Conservation (phyloP, 1,140 invertebrate species). For the Euwallacea similis region DNA sequence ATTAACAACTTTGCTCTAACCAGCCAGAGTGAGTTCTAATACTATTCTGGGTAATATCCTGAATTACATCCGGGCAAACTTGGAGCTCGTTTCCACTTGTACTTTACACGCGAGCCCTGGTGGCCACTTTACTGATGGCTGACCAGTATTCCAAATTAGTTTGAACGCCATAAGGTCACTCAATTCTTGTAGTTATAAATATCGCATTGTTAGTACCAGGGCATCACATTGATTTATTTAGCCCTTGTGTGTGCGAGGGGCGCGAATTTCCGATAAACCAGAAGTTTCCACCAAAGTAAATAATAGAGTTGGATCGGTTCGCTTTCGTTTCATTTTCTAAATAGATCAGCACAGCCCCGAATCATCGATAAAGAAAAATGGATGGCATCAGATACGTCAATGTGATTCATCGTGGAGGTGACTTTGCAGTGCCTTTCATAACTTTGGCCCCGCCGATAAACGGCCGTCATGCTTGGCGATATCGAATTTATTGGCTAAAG, state of each 20-base stretch:
- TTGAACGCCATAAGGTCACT: not conserved
- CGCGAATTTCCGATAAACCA: not conserved
- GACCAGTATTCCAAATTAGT: not conserved
- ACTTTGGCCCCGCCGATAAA: constrained; percentile 18
- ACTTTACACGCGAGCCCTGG: not conserved
- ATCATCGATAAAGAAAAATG: constrained; percentile 28
- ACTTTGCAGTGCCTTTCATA: constrained; percentile 28
- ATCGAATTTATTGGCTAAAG: constrained; percentile 19
- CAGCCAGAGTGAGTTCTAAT: not conserved
- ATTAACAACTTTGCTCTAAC: not conserved
- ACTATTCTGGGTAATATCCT: not conserved
- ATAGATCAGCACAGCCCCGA: constrained; percentile 4
- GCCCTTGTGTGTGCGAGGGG: not conserved
- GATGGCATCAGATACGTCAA: constrained; percentile 21
- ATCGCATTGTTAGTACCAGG: not conserved
- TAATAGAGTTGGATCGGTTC: not conserved
- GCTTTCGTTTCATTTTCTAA: constrained; percentile 15
- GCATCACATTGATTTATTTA: not conserved
- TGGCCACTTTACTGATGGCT: not conserved
- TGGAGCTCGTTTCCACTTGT: not conserved
- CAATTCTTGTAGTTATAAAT: not conserved
- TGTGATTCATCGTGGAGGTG: constrained; percentile 25
- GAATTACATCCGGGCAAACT: constrained; percentile 1
- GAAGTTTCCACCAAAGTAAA: constrained; percentile 3
- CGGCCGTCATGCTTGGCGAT: constrained; percentile 11